Base-by-base conservation (phyloP, 2,888 invertebrate genomes). In the Diaphora mendica region DNA sequence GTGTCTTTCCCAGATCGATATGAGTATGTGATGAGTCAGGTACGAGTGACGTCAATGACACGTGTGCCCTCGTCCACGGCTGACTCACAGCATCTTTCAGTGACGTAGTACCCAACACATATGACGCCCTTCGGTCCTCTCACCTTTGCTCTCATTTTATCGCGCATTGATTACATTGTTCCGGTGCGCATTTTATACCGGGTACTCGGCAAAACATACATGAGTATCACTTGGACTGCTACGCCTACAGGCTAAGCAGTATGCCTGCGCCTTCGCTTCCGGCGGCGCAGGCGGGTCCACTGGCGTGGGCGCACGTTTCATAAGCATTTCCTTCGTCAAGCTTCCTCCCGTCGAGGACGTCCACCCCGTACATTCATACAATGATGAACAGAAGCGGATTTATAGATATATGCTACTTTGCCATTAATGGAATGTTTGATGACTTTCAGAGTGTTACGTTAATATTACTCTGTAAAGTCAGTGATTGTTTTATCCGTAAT, bases 231-330 rank as follows among this genome's bases (percentile, higher is more conserved):
- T 77, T 83, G 79, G 81, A 75, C 78, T 73, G 77, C 78, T 87
- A 82, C 91, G 90, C 92, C 93, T 89, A 91, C 92, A 71, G 71
- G 72, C 67, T 71, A 69, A 77, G 65, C 75, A 79, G 75, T 78
- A 82, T 79, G 87, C 85, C 85, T 88, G 91, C 90, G 92, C 91
- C 92, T 91, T 91, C 91, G 91, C 91, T 93, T 94, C 94, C 93
- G 93, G 88, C 86, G 88, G 79, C 80, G 75, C 82, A 79, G 70
- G 77, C 83, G 75, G 48, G 30, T 71, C 51, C 55, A 55, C 55
- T 33, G 44, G 90, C 90, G 94, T 93, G 92, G 94, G 94, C 89
- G 91, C 89, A 83, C 83, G 84, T 93, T 92, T 94, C 92, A 92
- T 92, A 92, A 93, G 89, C 90, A 87, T 89, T 94, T 95, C 94